Evolutionary conservation across 2,797 vertebrate species (phyloP).

Genomic region (Tarsius wallacei): DNA sequence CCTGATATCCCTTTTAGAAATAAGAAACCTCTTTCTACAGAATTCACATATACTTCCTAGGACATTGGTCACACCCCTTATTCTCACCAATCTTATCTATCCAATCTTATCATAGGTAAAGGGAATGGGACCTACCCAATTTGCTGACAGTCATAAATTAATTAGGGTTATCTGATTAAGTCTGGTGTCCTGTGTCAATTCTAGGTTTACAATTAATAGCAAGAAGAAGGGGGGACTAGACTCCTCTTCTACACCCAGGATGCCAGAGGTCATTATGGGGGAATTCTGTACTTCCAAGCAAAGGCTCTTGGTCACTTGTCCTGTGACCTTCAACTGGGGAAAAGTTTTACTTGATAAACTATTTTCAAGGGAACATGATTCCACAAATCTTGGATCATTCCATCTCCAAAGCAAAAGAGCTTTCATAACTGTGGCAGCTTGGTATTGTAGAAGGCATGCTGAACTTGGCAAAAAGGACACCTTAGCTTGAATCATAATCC

Average conservation of each 20-base stretch:
- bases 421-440: neutral
- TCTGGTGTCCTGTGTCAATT: neutral
- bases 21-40: neutral
- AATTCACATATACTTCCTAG: neutral
- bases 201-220: neutral
- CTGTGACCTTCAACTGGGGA: neutral
- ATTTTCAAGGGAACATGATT: neutral
- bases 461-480: neutral
- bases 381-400: neutral
- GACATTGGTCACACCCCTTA: neutral
- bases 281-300: neutral
- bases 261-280: neutral
- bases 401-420: neutral
- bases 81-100: accelerated
- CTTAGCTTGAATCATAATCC: neutral
- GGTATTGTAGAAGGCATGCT: neutral
- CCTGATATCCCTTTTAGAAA: neutral
- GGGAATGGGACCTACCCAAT: neutral
- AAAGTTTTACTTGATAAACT: neutral
- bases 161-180: neutral
- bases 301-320: neutral
- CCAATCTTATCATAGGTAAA: neutral
- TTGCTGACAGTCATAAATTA: neutral
- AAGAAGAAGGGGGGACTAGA: neutral
- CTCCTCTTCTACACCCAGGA: neutral